Evolutionary conservation across 1,140 invertebrate genomes (phyloP).

Genomic region (Wiebesia pumilae): DNA sequence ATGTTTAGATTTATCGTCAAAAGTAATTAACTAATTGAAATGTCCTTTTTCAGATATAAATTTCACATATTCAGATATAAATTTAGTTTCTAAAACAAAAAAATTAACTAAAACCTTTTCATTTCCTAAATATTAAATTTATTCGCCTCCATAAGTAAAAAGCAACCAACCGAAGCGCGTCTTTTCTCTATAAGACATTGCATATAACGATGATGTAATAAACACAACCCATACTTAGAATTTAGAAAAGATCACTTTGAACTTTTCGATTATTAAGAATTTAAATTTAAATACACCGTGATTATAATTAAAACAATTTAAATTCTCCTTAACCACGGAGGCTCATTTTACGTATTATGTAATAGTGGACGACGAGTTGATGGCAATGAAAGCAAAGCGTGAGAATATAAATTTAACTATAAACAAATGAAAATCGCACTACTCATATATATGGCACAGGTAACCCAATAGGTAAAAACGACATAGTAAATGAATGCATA

Average conservation of each 20-base stretch:
- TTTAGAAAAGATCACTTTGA: slow-evolving; percentile 63
- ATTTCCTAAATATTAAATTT: background rate
- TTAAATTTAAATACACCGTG: slow-evolving; percentile 18
- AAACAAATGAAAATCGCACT: slow-evolving; percentile 22
- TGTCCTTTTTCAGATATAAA: background rate
- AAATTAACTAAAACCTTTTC: background rate
- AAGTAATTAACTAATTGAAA: background rate
- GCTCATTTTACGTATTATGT: slow-evolving; percentile 55
- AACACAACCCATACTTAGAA: slow-evolving; percentile 58
- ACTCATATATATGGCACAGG: slow-evolving; percentile 12
- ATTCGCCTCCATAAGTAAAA: background rate
- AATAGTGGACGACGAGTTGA: slow-evolving; percentile 12
- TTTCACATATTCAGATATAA: too few relatives aligned
- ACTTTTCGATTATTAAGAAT: slow-evolving; percentile 60
- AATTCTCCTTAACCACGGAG: slow-evolving; percentile 43
- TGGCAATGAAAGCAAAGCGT: slow-evolving; percentile 13
- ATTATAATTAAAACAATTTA: slow-evolving; percentile 39
- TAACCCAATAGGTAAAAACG: background rate
- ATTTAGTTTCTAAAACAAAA: background rate
- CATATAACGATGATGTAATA: slow-evolving; percentile 60
- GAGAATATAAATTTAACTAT: slow-evolving; percentile 19
- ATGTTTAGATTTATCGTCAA: background rate
- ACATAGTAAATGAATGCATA: background rate
- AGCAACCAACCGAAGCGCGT: slow-evolving; percentile 42
- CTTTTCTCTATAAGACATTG: slow-evolving; percentile 51